A percentile compares a stretch with the other conserved stretches of the same genome.
Evolutionary conservation across 2,797 vertebrate species (phyloP).

Genomic region (Lithobates sylvaticus): DNA sequence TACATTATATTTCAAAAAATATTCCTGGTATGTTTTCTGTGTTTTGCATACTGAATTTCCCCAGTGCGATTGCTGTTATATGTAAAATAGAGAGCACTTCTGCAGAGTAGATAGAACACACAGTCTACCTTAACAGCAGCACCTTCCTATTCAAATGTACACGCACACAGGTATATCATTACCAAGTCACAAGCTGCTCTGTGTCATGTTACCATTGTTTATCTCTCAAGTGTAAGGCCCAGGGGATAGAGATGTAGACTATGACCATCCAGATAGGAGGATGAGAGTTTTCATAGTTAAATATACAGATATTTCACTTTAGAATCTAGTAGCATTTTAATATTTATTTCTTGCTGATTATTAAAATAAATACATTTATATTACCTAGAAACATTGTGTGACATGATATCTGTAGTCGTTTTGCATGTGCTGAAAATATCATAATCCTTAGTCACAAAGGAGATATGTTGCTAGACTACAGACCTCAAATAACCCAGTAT

Average conservation of each 20-base stretch:
- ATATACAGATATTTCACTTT: neutral
- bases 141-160: slow-evolving; percentile 24
- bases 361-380: neutral
- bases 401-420: neutral
- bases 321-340: neutral
- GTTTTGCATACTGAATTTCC: too few species aligned
- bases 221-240: slow-evolving; percentile 33
- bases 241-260: slow-evolving; percentile 6
- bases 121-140: slow-evolving; percentile 58
- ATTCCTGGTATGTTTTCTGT: neutral
- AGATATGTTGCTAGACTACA: neutral
- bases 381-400: neutral
- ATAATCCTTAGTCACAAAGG: neutral
- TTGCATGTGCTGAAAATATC: neutral
- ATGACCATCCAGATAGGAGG: neutral
- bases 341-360: neutral
- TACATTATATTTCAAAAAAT: neutral
- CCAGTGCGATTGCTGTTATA: neutral
- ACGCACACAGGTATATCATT: slow-evolving; percentile 56
- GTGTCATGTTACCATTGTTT: slow-evolving; percentile 58
- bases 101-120: neutral
- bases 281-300: neutral
- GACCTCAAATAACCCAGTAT: neutral
- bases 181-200: slow-evolving; percentile 46
- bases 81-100: neutral